Percentiles rank a stretch among this genome's conserved stretches.
phyloP scores from a whole-genome alignment of 1,140 invertebrate species.

The Eupeodes corollae region DNA sequence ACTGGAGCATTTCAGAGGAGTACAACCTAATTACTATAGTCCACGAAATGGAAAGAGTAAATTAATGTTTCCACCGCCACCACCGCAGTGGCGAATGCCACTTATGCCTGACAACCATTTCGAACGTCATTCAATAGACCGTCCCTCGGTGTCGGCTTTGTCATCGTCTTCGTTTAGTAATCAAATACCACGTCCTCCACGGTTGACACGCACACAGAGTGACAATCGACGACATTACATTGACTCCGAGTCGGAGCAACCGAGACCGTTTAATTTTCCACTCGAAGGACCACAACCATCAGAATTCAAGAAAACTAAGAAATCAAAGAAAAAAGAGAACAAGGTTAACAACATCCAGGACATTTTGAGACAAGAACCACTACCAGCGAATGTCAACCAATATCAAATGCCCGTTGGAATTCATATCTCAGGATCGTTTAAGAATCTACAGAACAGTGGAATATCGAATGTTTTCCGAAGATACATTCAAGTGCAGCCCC shows the following conservation, averaged over 20 bases:
- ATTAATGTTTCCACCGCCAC: background rate
- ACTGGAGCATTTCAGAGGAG: background rate
- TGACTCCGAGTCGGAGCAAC: background rate
- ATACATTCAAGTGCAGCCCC: background rate
- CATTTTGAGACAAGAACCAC: background rate
- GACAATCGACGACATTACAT: background rate
- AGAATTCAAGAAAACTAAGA: background rate
- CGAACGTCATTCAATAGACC: background rate
- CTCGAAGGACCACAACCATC: background rate
- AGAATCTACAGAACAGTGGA: background rate
- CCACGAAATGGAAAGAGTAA: background rate
- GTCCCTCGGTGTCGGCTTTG: too few relatives aligned
- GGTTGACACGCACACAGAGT: background rate
- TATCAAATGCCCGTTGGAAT: background rate
- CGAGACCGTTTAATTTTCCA: slow-evolving; percentile 1
- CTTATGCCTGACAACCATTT: too few relatives aligned
- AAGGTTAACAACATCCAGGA: slow-evolving; percentile 4
- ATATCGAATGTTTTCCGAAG: background rate
- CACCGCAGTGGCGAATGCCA: too few relatives aligned
- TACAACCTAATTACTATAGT: background rate
- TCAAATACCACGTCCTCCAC: background rate
- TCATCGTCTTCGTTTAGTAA: background rate
- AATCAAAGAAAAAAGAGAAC: background rate
- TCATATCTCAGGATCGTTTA: background rate
- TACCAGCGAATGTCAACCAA: background rate